Evolutionary conservation across 2,797 vertebrate species (phyloP), one percentile per base, ranked within the genome.

Genomic region (Dendrocincla tyrannina): DNA sequence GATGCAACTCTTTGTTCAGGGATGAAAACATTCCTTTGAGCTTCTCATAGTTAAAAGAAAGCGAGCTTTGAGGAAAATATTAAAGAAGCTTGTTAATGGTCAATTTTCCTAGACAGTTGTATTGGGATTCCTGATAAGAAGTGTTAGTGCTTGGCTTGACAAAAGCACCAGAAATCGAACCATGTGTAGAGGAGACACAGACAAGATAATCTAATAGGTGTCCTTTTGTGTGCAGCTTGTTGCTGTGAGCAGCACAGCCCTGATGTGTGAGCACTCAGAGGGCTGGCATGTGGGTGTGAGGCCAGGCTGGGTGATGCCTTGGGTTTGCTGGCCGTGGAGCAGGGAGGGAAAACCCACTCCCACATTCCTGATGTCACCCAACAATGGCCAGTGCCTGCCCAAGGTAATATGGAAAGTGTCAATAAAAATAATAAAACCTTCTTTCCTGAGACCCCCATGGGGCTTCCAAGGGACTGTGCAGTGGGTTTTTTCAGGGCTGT

Each of bases 121-220:
- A 32, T 72, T 94, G 68, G 75, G 16, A 30, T 67, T 91, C 56
- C 73, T 83, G 89, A 52, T 73, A 82, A 82, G 81, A 66, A 74
- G 53, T 4, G 49, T 84, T 44, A 19, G 74, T 35, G 30, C 89
- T 82, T 33, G 68, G 52, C 70, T 67, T 70, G 85, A 91, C 93
- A 82, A 89, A 88, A 81, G 88, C 74, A 11, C 33, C 30, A 28
- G 64, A 33, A 91, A 89, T 80, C 0, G 15, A 75, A 80, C 47
- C 49, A 55, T 69, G 2, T 41, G 68, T 70, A 69, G 67, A 50
- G 67, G 37, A 92, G 83, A 62, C 69, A 39, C 53, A 76, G 81
- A 67, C 25, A 19, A 78, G 95, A 88, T 72, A 81, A 91, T 73
- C 59, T 49, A 37, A 89, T 55, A 35, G 63, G 42, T 52, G 59